Evolutionary conservation across 2,113 vertebrate species (phyloP).

Genomic region (Cacatua alba): DNA sequence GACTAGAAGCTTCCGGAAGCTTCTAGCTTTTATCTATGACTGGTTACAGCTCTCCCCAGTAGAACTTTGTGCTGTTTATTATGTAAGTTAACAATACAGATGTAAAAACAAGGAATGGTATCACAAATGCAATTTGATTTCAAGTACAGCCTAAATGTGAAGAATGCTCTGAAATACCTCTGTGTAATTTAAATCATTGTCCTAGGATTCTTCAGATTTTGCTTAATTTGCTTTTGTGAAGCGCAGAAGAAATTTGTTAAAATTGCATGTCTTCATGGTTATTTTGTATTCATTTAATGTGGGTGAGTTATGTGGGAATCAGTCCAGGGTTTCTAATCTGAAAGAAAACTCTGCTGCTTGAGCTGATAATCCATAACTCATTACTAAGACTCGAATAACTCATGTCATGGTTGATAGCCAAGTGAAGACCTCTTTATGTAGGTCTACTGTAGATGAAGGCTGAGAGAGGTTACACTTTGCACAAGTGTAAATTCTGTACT

Average conservation of each 20-base stretch:
- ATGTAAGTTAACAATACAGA: not conserved
- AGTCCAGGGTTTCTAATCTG: not conserved
- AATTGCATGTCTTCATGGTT: not conserved
- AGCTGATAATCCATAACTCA: not conserved
- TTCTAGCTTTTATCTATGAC: not conserved
- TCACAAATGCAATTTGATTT: not conserved
- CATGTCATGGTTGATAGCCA: not conserved
- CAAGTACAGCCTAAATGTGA: not conserved
- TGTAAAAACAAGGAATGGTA: not conserved
- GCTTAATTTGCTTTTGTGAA: conserved; percentile 35
- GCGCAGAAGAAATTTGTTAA: not conserved
- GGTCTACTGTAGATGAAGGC: not conserved
- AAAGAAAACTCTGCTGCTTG: not conserved
- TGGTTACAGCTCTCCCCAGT: not conserved
- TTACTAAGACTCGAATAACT: not conserved
- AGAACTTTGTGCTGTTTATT: not conserved
- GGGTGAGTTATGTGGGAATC: not conserved
- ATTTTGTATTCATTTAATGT: not conserved
- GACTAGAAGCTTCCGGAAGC: not conserved
- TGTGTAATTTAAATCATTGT: conserved; percentile 1
- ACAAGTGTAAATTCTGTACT: not conserved
- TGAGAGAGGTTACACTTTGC: not conserved
- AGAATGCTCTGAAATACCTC: not conserved
- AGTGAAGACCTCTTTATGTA: not conserved
- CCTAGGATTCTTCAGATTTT: not conserved